Percentiles rank a stretch among this genome's conserved stretches.
Evolutionary conservation across 2,888 invertebrate genomes (phyloP).

Genomic region (Trimorus sp.): DNA sequence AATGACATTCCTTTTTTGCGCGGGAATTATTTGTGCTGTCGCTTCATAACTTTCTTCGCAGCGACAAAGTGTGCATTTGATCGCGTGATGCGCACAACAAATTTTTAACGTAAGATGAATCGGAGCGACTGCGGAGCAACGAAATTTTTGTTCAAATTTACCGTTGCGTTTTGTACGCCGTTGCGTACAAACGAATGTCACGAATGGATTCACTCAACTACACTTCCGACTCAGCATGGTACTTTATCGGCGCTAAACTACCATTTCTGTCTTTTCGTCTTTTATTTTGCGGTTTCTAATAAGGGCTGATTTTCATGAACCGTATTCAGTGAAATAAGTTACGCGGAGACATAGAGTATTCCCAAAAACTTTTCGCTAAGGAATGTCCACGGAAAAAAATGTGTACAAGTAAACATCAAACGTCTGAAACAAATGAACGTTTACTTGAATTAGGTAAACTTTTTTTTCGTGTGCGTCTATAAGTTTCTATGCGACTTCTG

Average conservation of each 20-base stretch:
- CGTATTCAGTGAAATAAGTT: too few species aligned
- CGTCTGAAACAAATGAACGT: too few species aligned
- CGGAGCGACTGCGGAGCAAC: conserved; percentile 4
- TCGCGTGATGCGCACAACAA: not conserved
- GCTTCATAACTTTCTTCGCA: not conserved
- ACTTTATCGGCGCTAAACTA: conserved; percentile 42
- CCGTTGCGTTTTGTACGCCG: too few species aligned
- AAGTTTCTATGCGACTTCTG: too few species aligned
- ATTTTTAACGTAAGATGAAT: conserved; percentile 34
- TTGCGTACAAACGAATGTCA: conserved; percentile 38
- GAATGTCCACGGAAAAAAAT: too few species aligned
- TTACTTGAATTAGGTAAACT: too few species aligned
- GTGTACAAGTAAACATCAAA: too few species aligned
- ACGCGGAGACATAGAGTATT: too few species aligned
- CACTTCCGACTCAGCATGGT: conserved; percentile 41
- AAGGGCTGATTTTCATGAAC: not conserved
- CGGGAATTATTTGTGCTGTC: conserved; percentile 17
- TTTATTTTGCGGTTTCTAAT: conserved; percentile 14
- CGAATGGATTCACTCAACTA: conserved; percentile 42
- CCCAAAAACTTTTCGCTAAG: too few species aligned
- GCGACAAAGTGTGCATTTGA: conserved; percentile 6
- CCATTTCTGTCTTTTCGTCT: conserved; percentile 47
- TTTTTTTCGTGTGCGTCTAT: too few species aligned
- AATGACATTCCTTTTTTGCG: conserved; percentile 42
- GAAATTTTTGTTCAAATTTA: conserved; percentile 31